These are phyloP conservation scores for Stichodactyla mertensii DNA, from an alignment of 64 coral and sea anemone genomes.

Conservation along the genomic window DNA sequence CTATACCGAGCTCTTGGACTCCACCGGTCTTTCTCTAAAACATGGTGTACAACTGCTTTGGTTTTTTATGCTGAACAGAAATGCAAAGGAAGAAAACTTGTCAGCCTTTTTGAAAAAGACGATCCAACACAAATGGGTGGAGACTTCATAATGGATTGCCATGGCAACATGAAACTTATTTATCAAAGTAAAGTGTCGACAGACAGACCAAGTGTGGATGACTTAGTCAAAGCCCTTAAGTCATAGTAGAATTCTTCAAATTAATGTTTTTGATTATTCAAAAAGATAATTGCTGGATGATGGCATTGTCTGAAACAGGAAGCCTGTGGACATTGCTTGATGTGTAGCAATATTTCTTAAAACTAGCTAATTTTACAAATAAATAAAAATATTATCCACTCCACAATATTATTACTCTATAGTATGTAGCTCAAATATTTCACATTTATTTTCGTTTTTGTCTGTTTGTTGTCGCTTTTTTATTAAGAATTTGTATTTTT, in stretches of 20 bases:
- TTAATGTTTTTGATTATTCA: background rate
- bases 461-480: no score
- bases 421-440: background rate
- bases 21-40: conserved; percentile 75
- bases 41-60: conserved; percentile 53
- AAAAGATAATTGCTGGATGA: background rate
- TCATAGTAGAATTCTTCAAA: background rate
- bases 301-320: background rate
- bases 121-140: conserved; percentile 89
- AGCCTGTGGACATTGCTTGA: background rate
- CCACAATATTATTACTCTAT: no score
- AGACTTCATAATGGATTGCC: conserved; percentile 73
- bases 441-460: background rate
- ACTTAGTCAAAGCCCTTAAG: conserved; percentile 50
- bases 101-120: conserved; percentile 63
- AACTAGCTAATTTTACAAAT: background rate
- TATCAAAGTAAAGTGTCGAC: conserved; percentile 69
- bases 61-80: conserved; percentile 88
- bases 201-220: conserved; percentile 75
- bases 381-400: background rate
- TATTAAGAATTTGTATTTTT: no score
- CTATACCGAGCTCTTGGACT: conserved; percentile 73
- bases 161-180: conserved; percentile 61
- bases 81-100: conserved; percentile 54
- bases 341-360: background rate